These are phyloP conservation scores for Pentamera pediparva DNA, from an alignment of 53 echinoderm and acorn worm genomes.

Conservation along the genomic window DNA sequence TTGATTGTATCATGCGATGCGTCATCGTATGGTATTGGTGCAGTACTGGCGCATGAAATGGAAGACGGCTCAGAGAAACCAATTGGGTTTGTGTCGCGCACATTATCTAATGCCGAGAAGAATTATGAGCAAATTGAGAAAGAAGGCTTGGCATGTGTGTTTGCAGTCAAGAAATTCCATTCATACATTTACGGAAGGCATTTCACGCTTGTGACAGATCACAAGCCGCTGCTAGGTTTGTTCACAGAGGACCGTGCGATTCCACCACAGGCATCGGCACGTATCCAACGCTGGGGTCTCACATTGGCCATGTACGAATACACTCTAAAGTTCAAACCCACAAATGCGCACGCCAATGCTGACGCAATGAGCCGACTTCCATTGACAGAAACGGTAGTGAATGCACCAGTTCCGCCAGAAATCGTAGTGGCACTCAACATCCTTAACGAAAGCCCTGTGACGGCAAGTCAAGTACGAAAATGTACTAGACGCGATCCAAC, in stretches of 20 bases:
- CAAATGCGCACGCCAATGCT: conserved; percentile 41
- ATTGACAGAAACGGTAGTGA: not conserved
- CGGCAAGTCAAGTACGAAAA: conserved; percentile 11
- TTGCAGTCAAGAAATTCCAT: conserved; percentile 41
- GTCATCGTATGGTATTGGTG: conserved; percentile 52
- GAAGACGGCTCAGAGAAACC: conserved; percentile 36
- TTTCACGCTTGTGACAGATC: conserved; percentile 42
- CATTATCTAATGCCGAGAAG: conserved; percentile 27
- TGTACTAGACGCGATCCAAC: not conserved
- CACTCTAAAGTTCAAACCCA: not conserved
- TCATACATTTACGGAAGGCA: conserved; percentile 25
- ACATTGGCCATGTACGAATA: conserved; percentile 8
- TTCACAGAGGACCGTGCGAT: conserved; percentile 38
- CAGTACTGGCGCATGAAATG: conserved; percentile 45
- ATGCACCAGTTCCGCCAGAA: not conserved
- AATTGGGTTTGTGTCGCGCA: conserved; percentile 29
- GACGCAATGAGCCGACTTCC: conserved; percentile 55
- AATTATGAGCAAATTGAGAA: conserved; percentile 52
- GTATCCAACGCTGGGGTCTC: conserved; percentile 26
- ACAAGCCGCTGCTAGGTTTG: conserved; percentile 50
- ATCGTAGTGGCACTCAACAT: not conserved
- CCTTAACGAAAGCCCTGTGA: conserved; percentile 9
- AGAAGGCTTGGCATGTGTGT: conserved; percentile 32
- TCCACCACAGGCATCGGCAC: conserved; percentile 29
- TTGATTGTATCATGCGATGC: conserved; percentile 47